Evolutionary conservation across 2,113 vertebrate genomes (phyloP).

Genomic region (Helogale parvula): DNA sequence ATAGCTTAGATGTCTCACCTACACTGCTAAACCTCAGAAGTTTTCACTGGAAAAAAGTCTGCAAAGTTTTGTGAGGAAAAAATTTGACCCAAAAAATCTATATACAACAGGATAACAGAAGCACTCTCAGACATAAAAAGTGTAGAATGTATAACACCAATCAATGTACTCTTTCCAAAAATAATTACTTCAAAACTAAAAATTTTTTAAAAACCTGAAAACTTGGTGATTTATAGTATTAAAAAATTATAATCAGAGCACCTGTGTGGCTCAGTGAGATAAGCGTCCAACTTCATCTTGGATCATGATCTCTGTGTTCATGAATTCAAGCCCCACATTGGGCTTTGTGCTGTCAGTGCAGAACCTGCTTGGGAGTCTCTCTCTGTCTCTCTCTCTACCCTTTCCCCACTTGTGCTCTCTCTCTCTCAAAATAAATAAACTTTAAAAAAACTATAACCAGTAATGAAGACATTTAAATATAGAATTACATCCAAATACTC

Average conservation of each 20-base stretch:
- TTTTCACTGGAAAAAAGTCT: neutral
- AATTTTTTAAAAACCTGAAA: neutral
- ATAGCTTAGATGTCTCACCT: neutral
- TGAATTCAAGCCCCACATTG: no score
- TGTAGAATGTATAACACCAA: neutral
- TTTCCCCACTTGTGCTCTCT: no score
- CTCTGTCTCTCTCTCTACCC: no score
- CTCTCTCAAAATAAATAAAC: no score
- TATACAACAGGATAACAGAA: neutral
- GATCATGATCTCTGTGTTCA: no score
- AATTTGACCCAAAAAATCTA: neutral
- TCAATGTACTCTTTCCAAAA: neutral
- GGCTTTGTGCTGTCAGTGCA: no score
- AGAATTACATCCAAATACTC: neutral
- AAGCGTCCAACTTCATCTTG: no score
- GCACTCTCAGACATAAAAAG: neutral
- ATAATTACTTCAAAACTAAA: conserved; percentile 19
- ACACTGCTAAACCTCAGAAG: neutral
- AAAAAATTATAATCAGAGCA: neutral
- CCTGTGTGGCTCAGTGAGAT: no score
- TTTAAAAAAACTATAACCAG: neutral
- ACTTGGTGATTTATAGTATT: neutral
- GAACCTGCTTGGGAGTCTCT: no score
- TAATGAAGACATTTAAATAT: neutral
- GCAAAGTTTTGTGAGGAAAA: neutral